Evolutionary conservation across 2,797 vertebrate genomes (phyloP).

Genomic region (Halcyon badia): DNA sequence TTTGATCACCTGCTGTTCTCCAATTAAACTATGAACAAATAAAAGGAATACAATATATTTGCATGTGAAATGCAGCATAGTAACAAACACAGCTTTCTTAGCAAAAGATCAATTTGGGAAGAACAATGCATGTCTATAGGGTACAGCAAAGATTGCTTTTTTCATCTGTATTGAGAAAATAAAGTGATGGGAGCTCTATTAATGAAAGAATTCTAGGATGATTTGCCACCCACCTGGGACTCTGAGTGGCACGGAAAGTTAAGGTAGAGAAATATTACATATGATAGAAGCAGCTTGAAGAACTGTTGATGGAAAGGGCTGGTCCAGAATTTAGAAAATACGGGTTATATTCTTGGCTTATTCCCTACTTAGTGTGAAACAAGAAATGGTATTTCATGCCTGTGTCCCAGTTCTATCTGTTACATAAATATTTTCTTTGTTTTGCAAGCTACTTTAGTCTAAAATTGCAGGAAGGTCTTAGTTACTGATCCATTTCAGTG

Average conservation of each 20-base stretch:
- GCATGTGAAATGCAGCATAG: conserved; percentile 1
- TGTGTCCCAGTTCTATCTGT: not conserved
- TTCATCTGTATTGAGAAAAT: conserved; percentile 16
- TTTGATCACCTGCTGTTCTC: conserved; percentile 68
- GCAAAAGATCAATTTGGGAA: conserved; percentile 29
- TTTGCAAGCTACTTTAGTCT: not conserved
- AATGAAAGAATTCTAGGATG: conserved; percentile 20
- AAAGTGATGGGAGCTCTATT: not conserved
- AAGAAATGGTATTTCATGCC: not conserved
- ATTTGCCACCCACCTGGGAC: conserved; percentile 7
- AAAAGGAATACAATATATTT: conserved; percentile 26
- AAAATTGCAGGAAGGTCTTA: not conserved
- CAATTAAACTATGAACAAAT: conserved; percentile 54
- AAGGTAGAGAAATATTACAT: not conserved
- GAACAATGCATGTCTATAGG: not conserved
- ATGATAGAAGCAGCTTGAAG: not conserved
- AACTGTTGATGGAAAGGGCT: not conserved
- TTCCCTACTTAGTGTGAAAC: not conserved
- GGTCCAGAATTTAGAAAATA: not conserved
- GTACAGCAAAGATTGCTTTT: not conserved
- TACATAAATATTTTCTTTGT: not conserved
- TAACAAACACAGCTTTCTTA: not conserved
- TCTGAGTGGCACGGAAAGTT: not conserved
- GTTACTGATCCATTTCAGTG: not conserved
- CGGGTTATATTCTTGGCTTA: not conserved